Conservation (phyloP, 2,888 invertebrate genomes). For the Ophraella communa region DNA sequence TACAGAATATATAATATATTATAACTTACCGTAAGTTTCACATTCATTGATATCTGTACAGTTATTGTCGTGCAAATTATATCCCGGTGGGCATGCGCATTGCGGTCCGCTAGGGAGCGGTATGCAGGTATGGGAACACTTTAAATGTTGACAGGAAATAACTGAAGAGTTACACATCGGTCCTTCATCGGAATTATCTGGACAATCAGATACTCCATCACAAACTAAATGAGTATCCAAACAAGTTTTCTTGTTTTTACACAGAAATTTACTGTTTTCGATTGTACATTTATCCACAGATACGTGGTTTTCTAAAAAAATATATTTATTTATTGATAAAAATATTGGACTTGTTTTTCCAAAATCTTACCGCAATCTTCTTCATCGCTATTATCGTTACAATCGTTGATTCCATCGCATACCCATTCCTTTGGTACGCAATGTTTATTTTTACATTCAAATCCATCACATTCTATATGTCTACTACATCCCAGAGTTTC, state of each 20-base stretch:
- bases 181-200: conserved; percentile 70
- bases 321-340: no score
- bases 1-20: no score
- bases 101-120: conserved; percentile 62
- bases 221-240: conserved; percentile 63
- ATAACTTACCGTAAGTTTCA: conserved; percentile 62
- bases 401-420: conserved; percentile 67
- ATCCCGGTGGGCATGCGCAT: conserved; percentile 66
- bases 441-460: conserved; percentile 66
- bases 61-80: conserved; percentile 55
- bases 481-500: conserved; percentile 58
- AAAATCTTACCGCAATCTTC: conserved; percentile 61
- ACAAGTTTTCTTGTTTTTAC: conserved; percentile 64
- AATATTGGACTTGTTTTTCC: background rate
- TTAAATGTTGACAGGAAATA: conserved; percentile 52
- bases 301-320: conserved; percentile 50
- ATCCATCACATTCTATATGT: conserved; percentile 65
- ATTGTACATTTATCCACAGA: conserved; percentile 60
- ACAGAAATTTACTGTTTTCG: conserved; percentile 62
- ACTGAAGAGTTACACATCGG: conserved; percentile 49
- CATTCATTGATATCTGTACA: conserved; percentile 73
- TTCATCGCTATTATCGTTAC: conserved; percentile 66
- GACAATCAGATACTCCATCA: conserved; percentile 64
- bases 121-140: conserved; percentile 58
- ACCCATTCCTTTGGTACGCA: conserved; percentile 64